A percentile compares a stretch with the other conserved stretches of the same genome.
These are phyloP conservation scores for Hemiprocne comata DNA, from an alignment of 2,113 vertebrate species.

Conservation along the genomic window DNA sequence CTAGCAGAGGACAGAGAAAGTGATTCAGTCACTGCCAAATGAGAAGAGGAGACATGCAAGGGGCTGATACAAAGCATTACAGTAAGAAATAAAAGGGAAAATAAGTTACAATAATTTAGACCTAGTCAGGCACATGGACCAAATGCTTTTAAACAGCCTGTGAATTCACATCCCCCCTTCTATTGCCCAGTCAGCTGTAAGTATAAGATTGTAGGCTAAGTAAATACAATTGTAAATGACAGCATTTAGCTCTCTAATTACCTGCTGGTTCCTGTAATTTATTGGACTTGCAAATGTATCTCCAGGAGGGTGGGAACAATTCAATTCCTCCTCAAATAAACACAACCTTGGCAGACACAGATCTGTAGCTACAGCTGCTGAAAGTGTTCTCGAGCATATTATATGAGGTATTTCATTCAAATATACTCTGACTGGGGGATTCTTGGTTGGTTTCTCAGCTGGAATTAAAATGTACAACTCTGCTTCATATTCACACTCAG, in stretches of 20 bases:
- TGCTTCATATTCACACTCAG: not conserved
- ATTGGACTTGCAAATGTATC: slow-evolving; percentile 5
- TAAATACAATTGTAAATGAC: not conserved
- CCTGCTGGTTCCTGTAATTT: slow-evolving; percentile 11
- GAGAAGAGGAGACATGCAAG: not conserved
- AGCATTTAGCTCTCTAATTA: slow-evolving; percentile 33
- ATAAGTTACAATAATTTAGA: not conserved
- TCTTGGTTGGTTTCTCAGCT: not conserved
- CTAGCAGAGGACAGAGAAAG: not conserved
- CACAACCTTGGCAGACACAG: not conserved
- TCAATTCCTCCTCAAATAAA: slow-evolving; percentile 20
- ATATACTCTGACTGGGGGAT: not conserved
- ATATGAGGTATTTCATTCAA: not conserved
- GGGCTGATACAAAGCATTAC: not conserved
- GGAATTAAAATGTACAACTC: not conserved
- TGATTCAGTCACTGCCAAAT: not conserved
- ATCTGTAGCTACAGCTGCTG: not conserved
- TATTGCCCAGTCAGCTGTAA: not conserved
- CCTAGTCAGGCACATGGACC: not conserved
- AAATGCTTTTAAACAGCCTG: not conserved
- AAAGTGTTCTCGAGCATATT: not conserved
- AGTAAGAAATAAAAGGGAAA: not conserved
- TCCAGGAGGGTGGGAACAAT: not conserved
- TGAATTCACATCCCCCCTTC: not conserved
- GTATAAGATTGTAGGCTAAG: not conserved